These are phyloP conservation scores for Daboia siamensis DNA, from an alignment of 2,113 vertebrate genomes.

Conservation along the genomic window DNA sequence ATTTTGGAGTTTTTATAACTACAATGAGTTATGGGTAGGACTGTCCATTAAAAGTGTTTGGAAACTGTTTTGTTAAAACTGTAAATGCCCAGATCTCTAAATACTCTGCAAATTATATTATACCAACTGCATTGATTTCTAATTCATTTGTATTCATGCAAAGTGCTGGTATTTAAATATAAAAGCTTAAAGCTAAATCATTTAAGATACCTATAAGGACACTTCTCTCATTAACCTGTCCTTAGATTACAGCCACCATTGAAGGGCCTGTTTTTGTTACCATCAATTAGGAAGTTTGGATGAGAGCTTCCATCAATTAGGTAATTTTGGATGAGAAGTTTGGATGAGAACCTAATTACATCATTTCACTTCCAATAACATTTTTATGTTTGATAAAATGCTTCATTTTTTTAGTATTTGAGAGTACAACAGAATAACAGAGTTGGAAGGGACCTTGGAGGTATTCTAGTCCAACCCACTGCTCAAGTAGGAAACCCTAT, in stretches of 20 bases:
- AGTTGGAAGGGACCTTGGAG: neutral
- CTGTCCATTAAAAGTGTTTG: neutral
- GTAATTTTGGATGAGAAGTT: neutral
- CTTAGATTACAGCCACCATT: neutral
- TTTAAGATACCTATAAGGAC: neutral
- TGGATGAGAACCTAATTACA: neutral
- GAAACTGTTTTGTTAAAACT: neutral
- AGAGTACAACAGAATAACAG: neutral
- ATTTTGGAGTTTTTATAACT: neutral
- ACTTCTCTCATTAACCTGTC: neutral
- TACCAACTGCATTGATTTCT: neutral
- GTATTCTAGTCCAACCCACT: neutral
- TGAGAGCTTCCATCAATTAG: neutral
- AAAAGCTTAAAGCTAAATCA: neutral
- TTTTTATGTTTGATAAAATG: neutral
- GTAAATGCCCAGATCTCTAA: neutral
- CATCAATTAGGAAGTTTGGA: neutral
- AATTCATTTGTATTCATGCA: neutral
- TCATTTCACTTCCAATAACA: neutral
- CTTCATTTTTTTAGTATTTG: neutral
- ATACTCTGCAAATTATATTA: neutral
- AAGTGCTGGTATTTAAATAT: neutral
- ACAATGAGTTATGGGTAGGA: neutral
- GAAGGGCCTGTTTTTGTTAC: neutral
- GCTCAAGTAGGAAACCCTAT: neutral